Evolutionary conservation across 2,888 invertebrate genomes (phyloP).

Genomic region (Limnephilus rhombicus): DNA sequence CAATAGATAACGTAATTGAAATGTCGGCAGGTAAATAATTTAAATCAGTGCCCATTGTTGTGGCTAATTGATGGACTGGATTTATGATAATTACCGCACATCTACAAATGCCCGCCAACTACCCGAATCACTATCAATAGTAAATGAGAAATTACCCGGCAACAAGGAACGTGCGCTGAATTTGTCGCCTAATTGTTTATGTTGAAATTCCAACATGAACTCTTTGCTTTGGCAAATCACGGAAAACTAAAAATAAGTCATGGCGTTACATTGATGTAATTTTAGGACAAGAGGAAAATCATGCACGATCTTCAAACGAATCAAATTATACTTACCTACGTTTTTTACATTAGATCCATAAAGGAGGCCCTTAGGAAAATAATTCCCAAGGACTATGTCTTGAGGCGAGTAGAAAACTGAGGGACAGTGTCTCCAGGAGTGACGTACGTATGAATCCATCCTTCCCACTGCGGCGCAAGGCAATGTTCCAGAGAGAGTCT

Average conservation of each 20-base stretch:
- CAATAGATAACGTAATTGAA: slow-evolving; percentile 11
- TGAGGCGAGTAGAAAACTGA: too few relatives aligned
- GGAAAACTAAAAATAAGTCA: neutral
- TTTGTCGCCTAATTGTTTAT: neutral
- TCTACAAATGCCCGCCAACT: neutral
- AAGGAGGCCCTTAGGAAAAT: too few relatives aligned
- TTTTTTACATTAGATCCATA: too few relatives aligned
- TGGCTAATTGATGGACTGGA: neutral
- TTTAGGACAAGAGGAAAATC: neutral
- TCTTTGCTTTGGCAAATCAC: neutral
- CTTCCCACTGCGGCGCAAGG: too few relatives aligned
- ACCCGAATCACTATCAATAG: neutral
- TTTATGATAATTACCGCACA: neutral
- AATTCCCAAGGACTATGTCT: too few relatives aligned
- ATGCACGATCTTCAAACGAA: neutral
- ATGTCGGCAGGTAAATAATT: slow-evolving; percentile 18
- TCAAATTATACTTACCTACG: too few relatives aligned
- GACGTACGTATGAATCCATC: too few relatives aligned
- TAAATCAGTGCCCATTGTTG: neutral
- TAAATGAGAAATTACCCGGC: neutral
- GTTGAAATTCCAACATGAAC: neutral
- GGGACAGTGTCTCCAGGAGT: too few relatives aligned
- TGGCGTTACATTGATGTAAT: neutral
- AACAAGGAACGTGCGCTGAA: neutral
- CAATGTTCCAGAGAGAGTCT: too few relatives aligned